A percentile compares a stretch with the other conserved stretches of the same genome.
phyloP scores from a whole-genome alignment of 1,140 invertebrate species.

The Liolophura sinensis region DNA sequence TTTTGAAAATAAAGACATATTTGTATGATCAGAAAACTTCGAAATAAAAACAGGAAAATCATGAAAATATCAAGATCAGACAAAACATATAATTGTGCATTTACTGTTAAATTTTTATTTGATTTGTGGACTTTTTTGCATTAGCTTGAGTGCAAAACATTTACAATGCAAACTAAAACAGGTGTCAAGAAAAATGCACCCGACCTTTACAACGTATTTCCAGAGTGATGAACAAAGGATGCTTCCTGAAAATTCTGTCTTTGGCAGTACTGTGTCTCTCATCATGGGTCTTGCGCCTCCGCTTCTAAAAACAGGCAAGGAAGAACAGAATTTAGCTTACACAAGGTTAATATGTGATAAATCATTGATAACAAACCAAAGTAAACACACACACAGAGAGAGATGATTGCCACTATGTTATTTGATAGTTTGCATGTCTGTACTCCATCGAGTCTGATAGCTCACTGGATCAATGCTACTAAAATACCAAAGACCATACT shows the following conservation, averaged over 20 bases:
- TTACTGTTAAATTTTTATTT: too few relatives aligned
- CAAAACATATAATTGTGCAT: too few relatives aligned
- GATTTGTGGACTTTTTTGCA: too few relatives aligned
- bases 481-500: too few relatives aligned
- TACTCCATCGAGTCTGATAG: too few relatives aligned
- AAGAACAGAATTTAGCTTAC: not conserved
- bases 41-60: too few relatives aligned
- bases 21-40: too few relatives aligned
- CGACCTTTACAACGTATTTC: conserved; percentile 50
- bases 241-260: conserved; percentile 70
- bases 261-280: conserved; percentile 70
- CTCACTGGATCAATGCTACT: too few relatives aligned
- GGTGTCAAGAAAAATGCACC: not conserved
- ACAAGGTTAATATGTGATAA: not conserved
- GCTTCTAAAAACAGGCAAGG: conserved; percentile 34
- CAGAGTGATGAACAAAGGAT: conserved; percentile 63
- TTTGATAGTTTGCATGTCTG: too few relatives aligned
- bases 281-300: conserved; percentile 50
- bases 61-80: too few relatives aligned
- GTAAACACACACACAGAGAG: not conserved
- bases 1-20: too few relatives aligned
- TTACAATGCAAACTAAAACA: not conserved
- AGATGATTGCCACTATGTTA: too few relatives aligned
- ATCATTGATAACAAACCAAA: not conserved
- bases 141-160: not conserved